Evolutionary conservation across 1,140 invertebrate genomes (phyloP).

Genomic region (Calliopsis andreniformis): DNA sequence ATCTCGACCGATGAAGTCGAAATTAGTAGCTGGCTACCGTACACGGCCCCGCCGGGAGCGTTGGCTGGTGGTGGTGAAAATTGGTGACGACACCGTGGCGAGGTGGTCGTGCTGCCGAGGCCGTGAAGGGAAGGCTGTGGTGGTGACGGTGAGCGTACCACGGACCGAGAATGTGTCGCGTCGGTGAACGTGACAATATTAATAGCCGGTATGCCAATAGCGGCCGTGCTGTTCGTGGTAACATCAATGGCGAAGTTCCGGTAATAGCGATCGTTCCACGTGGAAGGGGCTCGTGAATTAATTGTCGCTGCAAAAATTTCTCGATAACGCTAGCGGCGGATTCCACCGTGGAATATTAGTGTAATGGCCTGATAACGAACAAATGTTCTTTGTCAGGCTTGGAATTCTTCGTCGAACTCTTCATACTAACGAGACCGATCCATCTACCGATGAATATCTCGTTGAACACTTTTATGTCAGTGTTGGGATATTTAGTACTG

Average conservation of each 20-base stretch:
- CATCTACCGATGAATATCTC: no score
- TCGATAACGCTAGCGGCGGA: background rate
- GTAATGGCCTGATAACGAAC: no score
- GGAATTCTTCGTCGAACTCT: no score
- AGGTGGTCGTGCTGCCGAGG: background rate
- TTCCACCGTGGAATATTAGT: no score
- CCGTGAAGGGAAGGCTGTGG: constrained; percentile 17
- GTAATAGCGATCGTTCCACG: constrained; percentile 38
- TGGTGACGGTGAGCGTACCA: background rate
- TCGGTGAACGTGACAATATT: constrained; percentile 46
- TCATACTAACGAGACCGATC: no score
- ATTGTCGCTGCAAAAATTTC: constrained; percentile 12
- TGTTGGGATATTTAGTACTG: no score
- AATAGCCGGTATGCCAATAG: constrained; percentile 51
- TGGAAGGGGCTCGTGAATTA: constrained; percentile 3
- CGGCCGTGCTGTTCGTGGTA: constrained; percentile 13
- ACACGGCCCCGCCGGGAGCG: constrained; percentile 68
- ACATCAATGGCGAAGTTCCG: constrained; percentile 42
- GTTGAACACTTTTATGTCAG: no score
- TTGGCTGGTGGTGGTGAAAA: constrained; percentile 31
- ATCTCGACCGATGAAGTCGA: constrained; percentile 79
- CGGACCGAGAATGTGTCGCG: constrained; percentile 29
- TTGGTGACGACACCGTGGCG: constrained; percentile 21
- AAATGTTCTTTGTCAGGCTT: no score
- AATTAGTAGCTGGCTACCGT: constrained; percentile 80